These are phyloP conservation scores for Rhagium mordax DNA, from an alignment of 2,888 invertebrate species.

Conservation along the genomic window DNA sequence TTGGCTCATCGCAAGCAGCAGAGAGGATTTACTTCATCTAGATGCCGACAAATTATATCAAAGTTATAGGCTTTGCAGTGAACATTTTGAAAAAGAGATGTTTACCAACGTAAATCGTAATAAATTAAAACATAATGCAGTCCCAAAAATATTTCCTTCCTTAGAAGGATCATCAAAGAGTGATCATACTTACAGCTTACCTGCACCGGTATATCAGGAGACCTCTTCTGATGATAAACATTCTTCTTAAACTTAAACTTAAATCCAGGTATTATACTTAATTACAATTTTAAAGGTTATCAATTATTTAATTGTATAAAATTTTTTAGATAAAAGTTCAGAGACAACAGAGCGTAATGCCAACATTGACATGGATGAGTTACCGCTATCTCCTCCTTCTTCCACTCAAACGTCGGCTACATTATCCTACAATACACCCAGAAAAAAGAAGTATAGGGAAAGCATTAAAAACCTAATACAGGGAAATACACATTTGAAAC, in stretches of 20 bases:
- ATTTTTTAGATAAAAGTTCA: not conserved
- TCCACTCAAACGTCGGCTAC: conserved; percentile 4
- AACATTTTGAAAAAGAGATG: not conserved
- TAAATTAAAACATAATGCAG: not conserved
- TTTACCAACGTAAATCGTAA: not conserved
- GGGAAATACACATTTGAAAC: not conserved
- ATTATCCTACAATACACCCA: conserved; percentile 7
- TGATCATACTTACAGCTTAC: conserved; percentile 3
- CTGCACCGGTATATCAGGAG: conserved; percentile 7
- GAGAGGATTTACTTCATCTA: not conserved
- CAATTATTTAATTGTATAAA: not conserved
- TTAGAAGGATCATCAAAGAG: not conserved
- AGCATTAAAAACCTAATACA: not conserved
- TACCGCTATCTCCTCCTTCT: not conserved
- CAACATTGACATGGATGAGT: not conserved
- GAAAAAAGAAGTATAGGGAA: not conserved
- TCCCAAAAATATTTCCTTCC: not conserved
- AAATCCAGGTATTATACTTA: not conserved
- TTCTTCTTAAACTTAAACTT: not conserved
- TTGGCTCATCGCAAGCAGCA: too few relatives aligned
- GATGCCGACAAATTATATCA: not conserved
- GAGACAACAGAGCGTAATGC: not conserved
- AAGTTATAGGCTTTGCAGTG: not conserved
- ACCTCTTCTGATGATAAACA: not conserved
- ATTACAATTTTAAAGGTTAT: conserved; percentile 4